Percentiles rank a stretch among this genome's conserved stretches.
These are phyloP conservation scores for Melanotus villosus DNA, from an alignment of 2,888 invertebrate genomes.

Conservation along the genomic window DNA sequence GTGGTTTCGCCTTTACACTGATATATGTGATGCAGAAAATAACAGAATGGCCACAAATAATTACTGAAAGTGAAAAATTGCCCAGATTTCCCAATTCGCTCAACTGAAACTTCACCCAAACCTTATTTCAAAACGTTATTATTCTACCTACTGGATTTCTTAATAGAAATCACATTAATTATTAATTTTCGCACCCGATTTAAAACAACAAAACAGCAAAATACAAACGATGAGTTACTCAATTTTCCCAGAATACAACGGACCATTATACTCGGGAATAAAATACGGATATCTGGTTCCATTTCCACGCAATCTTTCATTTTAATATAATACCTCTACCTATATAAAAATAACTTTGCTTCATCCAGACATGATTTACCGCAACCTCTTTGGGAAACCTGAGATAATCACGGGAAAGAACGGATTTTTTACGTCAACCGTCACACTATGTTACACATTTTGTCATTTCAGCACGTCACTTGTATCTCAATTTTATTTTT, in stretches of 20 bases:
- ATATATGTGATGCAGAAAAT: not conserved
- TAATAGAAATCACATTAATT: too few species aligned
- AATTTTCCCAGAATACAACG: conserved; percentile 29
- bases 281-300: conserved; percentile 29
- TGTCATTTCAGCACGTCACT: not conserved
- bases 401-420: conserved; percentile 31
- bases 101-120: too few species aligned
- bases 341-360: conserved; percentile 25
- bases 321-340: conserved; percentile 27
- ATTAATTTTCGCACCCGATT: conserved; percentile 28
- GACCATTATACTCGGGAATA: conserved; percentile 25
- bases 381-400: conserved; percentile 24
- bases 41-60: conserved; percentile 7
- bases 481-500: not conserved
- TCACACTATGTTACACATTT: conserved; percentile 17
- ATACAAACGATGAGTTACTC: not conserved
- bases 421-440: conserved; percentile 24
- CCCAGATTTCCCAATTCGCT: too few species aligned
- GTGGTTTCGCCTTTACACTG: conserved; percentile 1
- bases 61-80: not conserved
- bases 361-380: conserved; percentile 24
- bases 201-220: conserved; percentile 8
- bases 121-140: too few species aligned
- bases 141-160: too few species aligned
- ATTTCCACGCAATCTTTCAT: conserved; percentile 37